phyloP scores from a whole-genome alignment of 2,113 vertebrate genomes.

The Alethe castanea region DNA sequence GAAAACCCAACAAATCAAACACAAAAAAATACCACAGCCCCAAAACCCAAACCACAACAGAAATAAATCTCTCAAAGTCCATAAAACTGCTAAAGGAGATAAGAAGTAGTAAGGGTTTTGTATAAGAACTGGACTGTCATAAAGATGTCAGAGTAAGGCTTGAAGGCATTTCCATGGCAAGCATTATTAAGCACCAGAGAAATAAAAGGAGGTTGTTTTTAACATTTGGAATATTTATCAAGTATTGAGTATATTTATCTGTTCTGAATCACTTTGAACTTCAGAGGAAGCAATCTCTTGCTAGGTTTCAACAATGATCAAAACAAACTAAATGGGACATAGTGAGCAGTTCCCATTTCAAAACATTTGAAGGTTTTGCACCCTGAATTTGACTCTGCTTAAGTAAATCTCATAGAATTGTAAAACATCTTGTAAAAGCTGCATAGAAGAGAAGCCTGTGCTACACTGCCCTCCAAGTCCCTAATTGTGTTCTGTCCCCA shows the following conservation, averaged over 20 bases:
- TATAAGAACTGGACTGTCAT: not conserved
- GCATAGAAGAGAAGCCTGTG: not conserved
- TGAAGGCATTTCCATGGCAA: not conserved
- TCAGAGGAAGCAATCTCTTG: not conserved
- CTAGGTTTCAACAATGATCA: not conserved
- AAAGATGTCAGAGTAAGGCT: not conserved
- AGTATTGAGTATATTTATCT: not conserved
- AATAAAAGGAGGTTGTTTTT: not conserved
- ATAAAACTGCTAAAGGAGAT: not conserved
- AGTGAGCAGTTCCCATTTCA: not conserved
- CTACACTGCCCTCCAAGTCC: not conserved
- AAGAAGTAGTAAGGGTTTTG: not conserved
- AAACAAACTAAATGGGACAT: not conserved
- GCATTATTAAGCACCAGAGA: not conserved
- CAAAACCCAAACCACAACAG: not conserved
- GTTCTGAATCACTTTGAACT: conserved; percentile 3
- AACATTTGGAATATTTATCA: not conserved
- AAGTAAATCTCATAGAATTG: not conserved
- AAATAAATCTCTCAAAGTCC: not conserved
- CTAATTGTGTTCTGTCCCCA: not conserved
- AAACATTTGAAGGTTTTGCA: not conserved
- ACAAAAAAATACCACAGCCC: not conserved
- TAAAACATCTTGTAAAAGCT: conserved; percentile 11
- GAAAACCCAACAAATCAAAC: not conserved
- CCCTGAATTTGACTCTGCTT: not conserved